Evolutionary conservation across 1,140 invertebrate species (phyloP).

Genomic region (Macrotrachela quadricornifera): DNA sequence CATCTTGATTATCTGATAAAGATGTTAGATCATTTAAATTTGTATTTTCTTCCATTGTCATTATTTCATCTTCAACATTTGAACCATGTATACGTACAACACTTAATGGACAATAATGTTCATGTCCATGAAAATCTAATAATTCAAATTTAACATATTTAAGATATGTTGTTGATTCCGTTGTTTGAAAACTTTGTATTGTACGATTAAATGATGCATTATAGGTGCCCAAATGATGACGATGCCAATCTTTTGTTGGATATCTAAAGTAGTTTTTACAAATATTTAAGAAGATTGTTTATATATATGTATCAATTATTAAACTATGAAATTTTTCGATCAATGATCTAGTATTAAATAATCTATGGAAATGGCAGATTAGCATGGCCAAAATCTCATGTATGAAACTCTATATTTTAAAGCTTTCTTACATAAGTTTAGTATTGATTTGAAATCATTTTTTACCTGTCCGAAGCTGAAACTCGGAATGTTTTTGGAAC

Average conservation of each 20-base stretch:
- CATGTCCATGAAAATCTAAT: slow-evolving; percentile 69
- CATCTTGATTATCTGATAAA: too few species aligned
- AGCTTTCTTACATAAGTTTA: not conserved
- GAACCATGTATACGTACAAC: not conserved
- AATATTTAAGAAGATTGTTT: not conserved
- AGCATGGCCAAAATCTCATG: not conserved
- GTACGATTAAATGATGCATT: not conserved
- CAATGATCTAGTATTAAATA: not conserved
- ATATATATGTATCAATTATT: not conserved
- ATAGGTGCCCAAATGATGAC: not conserved
- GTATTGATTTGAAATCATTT: not conserved
- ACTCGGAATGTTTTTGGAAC: slow-evolving; percentile 62
- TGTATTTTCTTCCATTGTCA: too few species aligned
- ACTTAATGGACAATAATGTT: slow-evolving; percentile 84
- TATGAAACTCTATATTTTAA: not conserved
- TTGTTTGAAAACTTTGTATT: not conserved
- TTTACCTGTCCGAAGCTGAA: not conserved
- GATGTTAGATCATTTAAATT: too few species aligned
- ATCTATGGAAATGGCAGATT: not conserved
- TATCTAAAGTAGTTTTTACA: not conserved
- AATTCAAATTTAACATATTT: slow-evolving; percentile 39
- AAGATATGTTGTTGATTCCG: not conserved
- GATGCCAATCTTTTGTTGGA: not conserved
- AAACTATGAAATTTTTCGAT: not conserved
- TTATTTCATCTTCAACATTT: not conserved